Evolutionary conservation across 2,888 invertebrate genomes (phyloP), one percentile per base, ranked within the genome.

Genomic region (Andricus quercusramuli): DNA sequence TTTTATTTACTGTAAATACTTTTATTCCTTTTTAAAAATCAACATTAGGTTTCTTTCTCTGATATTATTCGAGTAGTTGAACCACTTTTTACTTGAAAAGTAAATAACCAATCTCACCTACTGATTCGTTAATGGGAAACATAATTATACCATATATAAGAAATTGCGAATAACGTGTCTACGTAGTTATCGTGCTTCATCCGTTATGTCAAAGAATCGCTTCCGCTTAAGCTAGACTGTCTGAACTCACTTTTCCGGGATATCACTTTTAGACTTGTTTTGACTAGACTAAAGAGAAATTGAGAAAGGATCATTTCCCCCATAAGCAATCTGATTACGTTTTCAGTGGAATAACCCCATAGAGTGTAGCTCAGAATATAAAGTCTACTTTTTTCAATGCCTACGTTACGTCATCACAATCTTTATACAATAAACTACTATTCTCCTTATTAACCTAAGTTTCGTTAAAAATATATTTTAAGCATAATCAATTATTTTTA

Each of bases 261-360:
- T 62, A 62, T 62, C 62, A 62, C 62, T 62, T 62, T 25, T 62
- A 62, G 20, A 62, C 62, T 62, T 22, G 62, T 62, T 62, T 13
- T 13, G 62, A 62, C 22, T 4, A 25, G 25, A 62, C 62, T 62
- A 62, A 62, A 62, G 62, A 62, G 62, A 62, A 62, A 62, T 62
- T 22, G 25, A 62, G 62, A 25, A 62, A 62, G 22, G 22, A 62
- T 62, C 8, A 22, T 59, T 59, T 59, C 1, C n/a, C 13, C n/a
- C n/a, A 59, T 59, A 22, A 59, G 9, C 8, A 22, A 22, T 15
- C n/a, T 8, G 56, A 59, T 59, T 59, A n/a, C 56, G 56, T 59
- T 59, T 8, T 9, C 8, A n/a, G n/a, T 59, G n/a, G 22, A 59
- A 59, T 59, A 22, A 59, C 5, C 15, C 47, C 17, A 47, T 47